These are phyloP conservation scores for Chrysocyon brachyurus DNA, from an alignment of 2,797 vertebrate genomes.

Conservation along the genomic window DNA sequence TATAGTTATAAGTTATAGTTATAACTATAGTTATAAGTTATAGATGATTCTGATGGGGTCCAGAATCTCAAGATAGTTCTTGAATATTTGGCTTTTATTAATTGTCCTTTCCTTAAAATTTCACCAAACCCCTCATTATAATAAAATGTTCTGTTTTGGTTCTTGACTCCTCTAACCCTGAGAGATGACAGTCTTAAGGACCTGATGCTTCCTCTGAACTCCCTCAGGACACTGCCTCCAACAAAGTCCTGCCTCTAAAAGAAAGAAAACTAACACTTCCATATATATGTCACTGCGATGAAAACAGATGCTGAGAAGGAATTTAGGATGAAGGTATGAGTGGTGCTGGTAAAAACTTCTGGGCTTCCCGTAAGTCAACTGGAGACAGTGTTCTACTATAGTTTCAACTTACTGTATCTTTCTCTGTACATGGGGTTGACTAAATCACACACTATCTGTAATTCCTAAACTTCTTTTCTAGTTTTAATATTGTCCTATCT, in stretches of 20 bases:
- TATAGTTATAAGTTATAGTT: neutral
- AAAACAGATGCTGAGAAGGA: neutral
- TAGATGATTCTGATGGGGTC: neutral
- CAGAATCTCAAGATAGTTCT: neutral
- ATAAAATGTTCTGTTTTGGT: neutral
- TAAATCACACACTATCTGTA: neutral
- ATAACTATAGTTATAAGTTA: neutral
- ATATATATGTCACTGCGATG: neutral
- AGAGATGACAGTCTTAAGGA: neutral
- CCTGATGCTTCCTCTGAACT: neutral
- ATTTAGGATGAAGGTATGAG: neutral
- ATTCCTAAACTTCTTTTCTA: neutral
- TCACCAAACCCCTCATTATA: neutral
- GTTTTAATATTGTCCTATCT: neutral
- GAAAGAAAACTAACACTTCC: slow-evolving; percentile 34
- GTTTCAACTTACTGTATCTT: neutral
- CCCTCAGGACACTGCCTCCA: neutral
- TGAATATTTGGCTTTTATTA: neutral
- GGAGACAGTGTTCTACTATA: neutral
- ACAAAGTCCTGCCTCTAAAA: neutral
- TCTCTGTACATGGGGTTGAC: neutral
- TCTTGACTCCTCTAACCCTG: neutral
- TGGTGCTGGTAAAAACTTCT: neutral
- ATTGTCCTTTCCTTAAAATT: neutral
- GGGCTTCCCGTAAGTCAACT: neutral